Conservation (phyloP, 2,113 vertebrate genomes). For the Callipepla californica region DNA sequence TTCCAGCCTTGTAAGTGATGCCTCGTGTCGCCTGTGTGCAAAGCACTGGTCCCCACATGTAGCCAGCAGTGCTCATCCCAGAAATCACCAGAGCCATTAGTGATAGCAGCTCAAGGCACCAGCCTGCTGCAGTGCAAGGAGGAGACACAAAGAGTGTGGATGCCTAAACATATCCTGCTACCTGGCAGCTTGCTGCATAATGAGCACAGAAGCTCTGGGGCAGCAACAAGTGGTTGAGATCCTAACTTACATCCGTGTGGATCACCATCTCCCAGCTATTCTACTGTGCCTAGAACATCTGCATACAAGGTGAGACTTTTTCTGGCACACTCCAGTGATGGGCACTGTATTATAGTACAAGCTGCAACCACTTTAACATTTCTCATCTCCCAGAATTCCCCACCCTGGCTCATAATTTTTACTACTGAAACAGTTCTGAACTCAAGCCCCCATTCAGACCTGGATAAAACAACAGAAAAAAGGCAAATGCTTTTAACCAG, state of each 20-base stretch:
- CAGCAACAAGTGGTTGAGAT: neutral
- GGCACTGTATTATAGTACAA: neutral
- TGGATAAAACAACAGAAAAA: neutral
- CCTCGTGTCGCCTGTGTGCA: fast-evolving
- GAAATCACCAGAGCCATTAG: neutral
- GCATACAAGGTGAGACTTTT: neutral
- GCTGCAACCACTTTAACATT: neutral
- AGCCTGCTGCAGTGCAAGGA: neutral
- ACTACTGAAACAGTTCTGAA: neutral
- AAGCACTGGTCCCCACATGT: fast-evolving
- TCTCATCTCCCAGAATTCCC: neutral
- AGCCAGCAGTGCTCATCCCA: neutral
- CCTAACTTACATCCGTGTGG: neutral
- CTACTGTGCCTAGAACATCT: fast-evolving
- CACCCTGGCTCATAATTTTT: neutral
- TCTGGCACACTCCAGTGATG: neutral
- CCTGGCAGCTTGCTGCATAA: neutral
- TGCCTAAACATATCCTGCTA: neutral
- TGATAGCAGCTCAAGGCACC: neutral
- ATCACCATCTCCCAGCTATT: neutral
- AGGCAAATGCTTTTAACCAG: neutral
- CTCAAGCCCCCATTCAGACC: neutral
- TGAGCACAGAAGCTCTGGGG: neutral
- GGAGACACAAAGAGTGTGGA: fast-evolving
- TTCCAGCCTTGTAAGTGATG: neutral